Evolutionary conservation across 2,888 invertebrate species (phyloP), one percentile per base, ranked within the genome.

Genomic region (Trilocha varians): DNA sequence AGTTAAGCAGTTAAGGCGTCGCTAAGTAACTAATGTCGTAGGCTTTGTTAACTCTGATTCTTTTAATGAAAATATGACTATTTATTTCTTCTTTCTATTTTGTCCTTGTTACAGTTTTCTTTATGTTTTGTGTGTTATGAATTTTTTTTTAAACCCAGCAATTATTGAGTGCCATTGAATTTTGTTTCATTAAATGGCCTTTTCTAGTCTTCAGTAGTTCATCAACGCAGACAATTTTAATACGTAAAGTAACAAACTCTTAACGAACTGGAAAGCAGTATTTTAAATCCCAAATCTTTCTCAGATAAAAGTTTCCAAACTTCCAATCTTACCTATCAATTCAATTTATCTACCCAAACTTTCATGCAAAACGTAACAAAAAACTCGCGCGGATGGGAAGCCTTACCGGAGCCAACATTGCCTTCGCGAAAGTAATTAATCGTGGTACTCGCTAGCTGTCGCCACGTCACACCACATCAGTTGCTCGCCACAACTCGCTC

Each of bases 351-450:
- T 52, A 42, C 8, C 54, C 47, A 37, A 49, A 57, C 51, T 53
- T 56, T 56, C 38, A 47, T 59, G 55, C 59, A 61, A 63, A 77
- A 40, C 52, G 71, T 69, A 75, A 74, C 66, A 69, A 70, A 74
- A 70, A 74, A 70, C 68, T 59, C 57, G 49, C 48, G 54, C 62
- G 71, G 70, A 73, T 67, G 66, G 53, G 78, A 78, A 78, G 72
- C 78, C 79, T 62, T 71, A 72, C 65, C 62, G 50, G 48, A 55
- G 52, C 47, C 55, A 60, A 51, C 55, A 59, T 59, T 64, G 70
- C 69, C 70, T 75, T 70, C 64, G 72, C 67, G 65, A 72, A 75
- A 77, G 77, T 80, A 78, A 80, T 82, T 79, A 78, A 79, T 79
- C 76, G 75, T 67, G 50, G 62, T 57, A 53, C 58, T 62, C 59